Base-by-base conservation (phyloP, 2,888 invertebrate genomes). In the Cheilosia soror region DNA sequence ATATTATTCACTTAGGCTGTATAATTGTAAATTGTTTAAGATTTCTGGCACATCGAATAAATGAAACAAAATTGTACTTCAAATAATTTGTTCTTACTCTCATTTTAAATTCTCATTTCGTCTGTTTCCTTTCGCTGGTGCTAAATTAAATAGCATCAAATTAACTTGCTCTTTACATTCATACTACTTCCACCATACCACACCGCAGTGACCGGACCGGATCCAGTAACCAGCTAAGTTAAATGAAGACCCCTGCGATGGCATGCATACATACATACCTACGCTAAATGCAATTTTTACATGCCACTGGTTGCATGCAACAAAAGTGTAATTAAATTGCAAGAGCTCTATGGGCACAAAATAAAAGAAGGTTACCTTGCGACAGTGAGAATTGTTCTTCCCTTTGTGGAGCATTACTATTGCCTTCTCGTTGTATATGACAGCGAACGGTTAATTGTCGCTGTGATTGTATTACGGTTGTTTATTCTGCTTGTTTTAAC, bases 291-390 rank as follows among this genome's bases (percentile, higher is more conserved):
- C 33, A 29, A 25, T 62, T 63, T 31, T 37, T 49, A 49, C 31
- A 15, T 66, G 58, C 76, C 51, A 76, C 76, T 42, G 53, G 76
- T 76, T 76, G 76, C 76, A 37, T 68, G 51, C 68, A 68, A 42
- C 66, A 60, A 66, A 66, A 58, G 53, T 66, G 49, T 68, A 76
- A 76, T 76, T 76, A 68, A 76, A 76, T 76, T 60, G 65, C 73
- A 65, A 2, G 15, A 73, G 63, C 55, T 55, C 55, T 37, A 57
- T 44, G 31, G 13, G 49, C 27, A 20, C 25, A 3, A 5, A n/a
- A 55, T 7, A 27, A 47, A 47, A 33, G 33, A 33, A 29, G 27
- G 40, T n/a, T n/a, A 13, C 11, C 13, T 13, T n/a, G n/a, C 25
- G 27, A 57, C 29, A 47, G 15, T 7, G 31, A n/a, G n/a, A 49